A percentile compares a stretch with the other conserved stretches of the same genome.
These are phyloP conservation scores for Heliothis peltigera DNA, from an alignment of 2,888 invertebrate genomes.

Conservation along the genomic window DNA sequence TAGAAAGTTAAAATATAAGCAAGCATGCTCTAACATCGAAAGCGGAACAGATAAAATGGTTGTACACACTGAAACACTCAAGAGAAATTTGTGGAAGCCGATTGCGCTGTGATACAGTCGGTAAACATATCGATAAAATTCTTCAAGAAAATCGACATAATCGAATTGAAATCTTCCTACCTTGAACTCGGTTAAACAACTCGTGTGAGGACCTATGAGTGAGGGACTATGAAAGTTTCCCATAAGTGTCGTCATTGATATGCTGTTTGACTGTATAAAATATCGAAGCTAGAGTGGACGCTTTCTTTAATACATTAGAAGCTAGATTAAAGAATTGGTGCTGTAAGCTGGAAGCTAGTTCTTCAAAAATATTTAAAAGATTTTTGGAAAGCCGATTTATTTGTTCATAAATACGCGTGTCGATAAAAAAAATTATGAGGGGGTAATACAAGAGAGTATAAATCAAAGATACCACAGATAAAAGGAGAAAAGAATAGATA, in stretches of 20 bases:
- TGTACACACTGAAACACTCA: slow-evolving; percentile 69
- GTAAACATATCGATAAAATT: not conserved
- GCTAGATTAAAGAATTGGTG: not conserved
- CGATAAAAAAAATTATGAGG: too few relatives aligned
- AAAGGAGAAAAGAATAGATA: too few relatives aligned
- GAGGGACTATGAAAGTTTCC: not conserved
- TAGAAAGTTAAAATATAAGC: slow-evolving; percentile 16
- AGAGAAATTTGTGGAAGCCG: slow-evolving; percentile 59
- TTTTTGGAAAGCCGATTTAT: too few relatives aligned
- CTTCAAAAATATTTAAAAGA: not conserved
- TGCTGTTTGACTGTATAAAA: slow-evolving; percentile 9
- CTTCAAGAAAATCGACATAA: too few relatives aligned
- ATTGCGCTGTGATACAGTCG: slow-evolving; percentile 39
- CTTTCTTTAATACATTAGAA: slow-evolving; percentile 6
- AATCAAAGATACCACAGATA: too few relatives aligned
- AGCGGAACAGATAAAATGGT: slow-evolving; percentile 88
- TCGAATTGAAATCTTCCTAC: too few relatives aligned
- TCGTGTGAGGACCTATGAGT: too few relatives aligned
- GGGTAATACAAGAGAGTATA: too few relatives aligned
- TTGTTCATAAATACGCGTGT: too few relatives aligned
- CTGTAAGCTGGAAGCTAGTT: not conserved
- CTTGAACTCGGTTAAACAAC: too few relatives aligned
- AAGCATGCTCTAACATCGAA: slow-evolving; percentile 77
- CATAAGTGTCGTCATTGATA: not conserved
- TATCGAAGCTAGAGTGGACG: slow-evolving; percentile 54